Percentiles rank a stretch among this genome's conserved stretches.
These are phyloP conservation scores for Oncorhynchus kisutch DNA, from an alignment of 2,113 vertebrate species.

Conservation along the genomic window DNA sequence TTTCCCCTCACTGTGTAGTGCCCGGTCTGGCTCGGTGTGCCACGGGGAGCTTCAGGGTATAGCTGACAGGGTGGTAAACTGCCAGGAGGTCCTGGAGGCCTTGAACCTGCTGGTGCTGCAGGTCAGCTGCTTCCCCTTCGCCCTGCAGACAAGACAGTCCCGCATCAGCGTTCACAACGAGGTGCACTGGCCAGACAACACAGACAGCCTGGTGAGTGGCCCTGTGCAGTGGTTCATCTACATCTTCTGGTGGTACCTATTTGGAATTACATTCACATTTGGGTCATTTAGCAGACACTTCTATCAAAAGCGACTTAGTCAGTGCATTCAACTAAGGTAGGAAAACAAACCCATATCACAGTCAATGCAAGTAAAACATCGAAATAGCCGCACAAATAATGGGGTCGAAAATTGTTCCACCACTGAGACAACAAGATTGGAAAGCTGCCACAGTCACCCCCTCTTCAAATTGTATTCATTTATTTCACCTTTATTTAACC, in stretches of 20 bases:
- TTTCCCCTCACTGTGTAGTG: neutral
- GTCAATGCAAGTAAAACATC: no score
- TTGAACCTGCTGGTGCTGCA: conserved; percentile 96
- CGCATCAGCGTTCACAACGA: conserved; percentile 90
- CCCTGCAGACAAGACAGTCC: conserved; percentile 92
- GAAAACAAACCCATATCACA: no score
- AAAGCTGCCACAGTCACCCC: no score
- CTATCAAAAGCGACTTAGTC: no score
- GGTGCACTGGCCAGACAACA: conserved; percentile 87
- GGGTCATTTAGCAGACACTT: no score
- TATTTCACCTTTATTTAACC: no score
- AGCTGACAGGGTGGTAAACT: conserved; percentile 95
- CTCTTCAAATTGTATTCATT: no score
- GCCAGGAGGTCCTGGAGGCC: conserved; percentile 91
- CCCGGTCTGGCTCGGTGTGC: conserved; percentile 87
- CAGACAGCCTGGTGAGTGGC: conserved; percentile 76
- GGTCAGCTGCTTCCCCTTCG: conserved; percentile 95
- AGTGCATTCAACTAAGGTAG: no score
- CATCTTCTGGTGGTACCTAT: conserved; percentile 38
- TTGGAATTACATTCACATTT: neutral
- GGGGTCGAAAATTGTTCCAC: no score
- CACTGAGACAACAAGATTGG: no score
- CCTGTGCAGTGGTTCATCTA: neutral
- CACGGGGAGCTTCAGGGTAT: conserved; percentile 92
- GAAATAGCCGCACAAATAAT: no score